Conservation (phyloP, 2,797 vertebrate species). For the Sarcoramphus papa region DNA sequence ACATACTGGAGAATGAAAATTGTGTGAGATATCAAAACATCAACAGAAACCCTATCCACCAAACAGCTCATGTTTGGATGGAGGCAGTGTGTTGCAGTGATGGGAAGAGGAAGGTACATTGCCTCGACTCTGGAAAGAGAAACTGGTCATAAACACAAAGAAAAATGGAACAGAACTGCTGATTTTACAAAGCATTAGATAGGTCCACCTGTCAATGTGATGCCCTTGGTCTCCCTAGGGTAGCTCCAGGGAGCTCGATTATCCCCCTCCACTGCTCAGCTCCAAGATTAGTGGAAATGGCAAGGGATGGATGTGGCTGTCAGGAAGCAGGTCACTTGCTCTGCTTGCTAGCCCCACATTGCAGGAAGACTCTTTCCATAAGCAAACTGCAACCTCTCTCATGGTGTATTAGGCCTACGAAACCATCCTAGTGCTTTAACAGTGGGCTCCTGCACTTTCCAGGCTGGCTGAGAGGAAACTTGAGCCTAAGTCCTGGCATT, state of each 20-base stretch:
- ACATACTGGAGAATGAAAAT: neutral
- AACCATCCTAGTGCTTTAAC: neutral
- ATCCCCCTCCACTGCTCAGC: neutral
- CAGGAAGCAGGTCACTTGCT: fast-evolving
- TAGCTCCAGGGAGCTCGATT: neutral
- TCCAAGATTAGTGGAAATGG: neutral
- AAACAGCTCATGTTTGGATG: neutral
- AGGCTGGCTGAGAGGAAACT: neutral
- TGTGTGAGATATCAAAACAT: neutral
- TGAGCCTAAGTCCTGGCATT: neutral
- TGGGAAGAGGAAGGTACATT: neutral
- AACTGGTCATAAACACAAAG: neutral
- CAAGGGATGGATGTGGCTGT: neutral
- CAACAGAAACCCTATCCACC: neutral
- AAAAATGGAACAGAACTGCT: neutral
- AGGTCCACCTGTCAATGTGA: neutral
- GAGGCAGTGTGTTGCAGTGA: neutral
- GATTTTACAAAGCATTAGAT: neutral
- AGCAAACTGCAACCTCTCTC: neutral
- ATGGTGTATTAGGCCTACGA: neutral
- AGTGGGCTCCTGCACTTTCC: neutral
- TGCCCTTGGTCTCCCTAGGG: neutral
- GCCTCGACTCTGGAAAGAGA: neutral
- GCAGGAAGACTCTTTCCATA: neutral
- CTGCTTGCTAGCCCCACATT: fast-evolving